Conservation (phyloP, 2,888 invertebrate genomes). For the Dugesia japonica region DNA sequence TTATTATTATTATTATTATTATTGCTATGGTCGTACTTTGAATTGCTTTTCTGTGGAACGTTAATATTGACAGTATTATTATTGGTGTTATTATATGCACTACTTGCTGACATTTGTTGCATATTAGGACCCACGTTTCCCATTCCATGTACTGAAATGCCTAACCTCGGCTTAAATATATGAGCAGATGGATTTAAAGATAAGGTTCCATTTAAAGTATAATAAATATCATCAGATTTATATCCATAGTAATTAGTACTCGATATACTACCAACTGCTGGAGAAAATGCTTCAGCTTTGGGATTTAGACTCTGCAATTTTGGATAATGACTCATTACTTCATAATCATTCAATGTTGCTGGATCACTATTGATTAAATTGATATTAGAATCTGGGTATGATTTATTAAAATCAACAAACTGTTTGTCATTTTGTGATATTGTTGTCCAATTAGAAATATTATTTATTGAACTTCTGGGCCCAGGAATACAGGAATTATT, state of each 20-base stretch:
- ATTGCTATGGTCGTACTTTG: not conserved
- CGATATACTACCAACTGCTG: not conserved
- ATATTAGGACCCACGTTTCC: not conserved
- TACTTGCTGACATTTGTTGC: not conserved
- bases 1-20: not conserved
- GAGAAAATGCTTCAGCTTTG: slow-evolving; percentile 7
- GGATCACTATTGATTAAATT: not conserved
- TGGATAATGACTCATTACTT: not conserved
- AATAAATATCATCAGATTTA: not conserved
- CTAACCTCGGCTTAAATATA: not conserved
- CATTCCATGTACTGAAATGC: not conserved
- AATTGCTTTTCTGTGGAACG: not conserved
- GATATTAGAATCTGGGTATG: not conserved
- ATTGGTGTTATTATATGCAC: not conserved
- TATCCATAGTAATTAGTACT: not conserved
- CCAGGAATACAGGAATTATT: not conserved
- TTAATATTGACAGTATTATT: not conserved
- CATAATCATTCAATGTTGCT: not conserved
- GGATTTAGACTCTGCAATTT: not conserved
- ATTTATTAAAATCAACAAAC: not conserved
- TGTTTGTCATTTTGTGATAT: not conserved
- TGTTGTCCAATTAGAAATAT: not conserved
- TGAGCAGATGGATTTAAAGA: not conserved
- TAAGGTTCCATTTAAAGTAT: not conserved
- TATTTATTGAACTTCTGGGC: not conserved